Evolutionary conservation across 2,797 vertebrate species (phyloP), one percentile per base, ranked within the genome.

Genomic region (Champsocephalus esox): DNA sequence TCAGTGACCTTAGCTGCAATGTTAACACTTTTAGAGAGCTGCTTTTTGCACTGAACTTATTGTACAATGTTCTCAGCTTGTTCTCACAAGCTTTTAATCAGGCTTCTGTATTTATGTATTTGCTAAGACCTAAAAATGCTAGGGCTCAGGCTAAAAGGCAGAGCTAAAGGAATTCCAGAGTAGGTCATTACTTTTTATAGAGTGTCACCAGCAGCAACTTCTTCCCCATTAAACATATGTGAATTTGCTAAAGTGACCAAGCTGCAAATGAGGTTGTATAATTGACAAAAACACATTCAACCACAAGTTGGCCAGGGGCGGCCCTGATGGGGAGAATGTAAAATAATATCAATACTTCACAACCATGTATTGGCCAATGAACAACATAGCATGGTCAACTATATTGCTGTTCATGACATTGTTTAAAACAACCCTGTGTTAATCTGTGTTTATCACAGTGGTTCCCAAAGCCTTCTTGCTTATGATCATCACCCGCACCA

Each of bases 401-500:
- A 11, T 70, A 43, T 14, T 41, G n/a, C 63, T 62, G 51, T 54
- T 38, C 48, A 75, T 74, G 46, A 65, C 43, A 72, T 69, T 59
- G 19, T 24, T 32, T 38, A 9, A 14, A 57, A 43, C 24, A 71
- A 69, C 64, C 19, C 52, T 38, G 43, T 17, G 32, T 13, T 56
- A 46, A 75, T 57, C 45, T 73, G 34, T 68, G 59, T 54, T 75
- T 65, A 63, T 73, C 52, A 66, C 46, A 60, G 51, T 66, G 9
- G n/a, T 66, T 46, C 66, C 34, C 51, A 14, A 66, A 71, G 66
- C 59, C 52, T 43, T 52, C 43, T 56, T 38, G 34, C 49, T 62
- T 60, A 19, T 19, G 19, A 19, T 19, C 19, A 19, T 19, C 19
- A 19, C 19, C 19, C 19, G 19, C 19, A 19, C 19, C 19, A 19